Conservation (phyloP, 1,140 invertebrate species). For the Saccostrea echinata region DNA sequence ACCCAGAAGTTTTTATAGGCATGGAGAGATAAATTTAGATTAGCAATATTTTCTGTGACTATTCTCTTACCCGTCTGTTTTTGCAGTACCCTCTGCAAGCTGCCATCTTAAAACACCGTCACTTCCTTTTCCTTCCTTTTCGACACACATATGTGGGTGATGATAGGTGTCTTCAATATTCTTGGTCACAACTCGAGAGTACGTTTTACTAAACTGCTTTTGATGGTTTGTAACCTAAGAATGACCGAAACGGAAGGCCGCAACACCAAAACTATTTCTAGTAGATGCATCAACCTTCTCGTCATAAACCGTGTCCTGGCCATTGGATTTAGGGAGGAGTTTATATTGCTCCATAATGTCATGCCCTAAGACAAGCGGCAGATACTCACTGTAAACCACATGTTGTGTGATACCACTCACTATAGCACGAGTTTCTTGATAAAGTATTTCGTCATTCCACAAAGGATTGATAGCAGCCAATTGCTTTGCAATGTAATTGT, state of each 20-base stretch:
- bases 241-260: constrained; percentile 49
- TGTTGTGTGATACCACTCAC: constrained; percentile 96
- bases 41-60: background rate
- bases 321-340: background rate
- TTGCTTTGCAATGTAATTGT: constrained; percentile 92
- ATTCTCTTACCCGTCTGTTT: background rate
- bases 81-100: background rate
- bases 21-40: background rate
- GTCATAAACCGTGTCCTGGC: constrained; percentile 37
- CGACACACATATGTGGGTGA: constrained; percentile 33
- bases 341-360: constrained; percentile 48
- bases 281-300: constrained; percentile 7
- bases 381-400: constrained; percentile 95
- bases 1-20: background rate
- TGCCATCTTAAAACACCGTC: constrained; percentile 40
- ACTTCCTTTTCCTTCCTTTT: background rate
- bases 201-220: background rate
- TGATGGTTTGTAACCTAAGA: constrained; percentile 79
- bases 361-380: constrained; percentile 89
- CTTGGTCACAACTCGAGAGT: background rate
- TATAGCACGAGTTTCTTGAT: constrained; percentile 91
- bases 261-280: constrained; percentile 27
- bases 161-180: constrained; percentile 37
- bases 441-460: constrained; percentile 95
- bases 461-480: constrained; percentile 91